Conservation (phyloP, 2,113 vertebrate genomes). For the Polypterus bichir region DNA sequence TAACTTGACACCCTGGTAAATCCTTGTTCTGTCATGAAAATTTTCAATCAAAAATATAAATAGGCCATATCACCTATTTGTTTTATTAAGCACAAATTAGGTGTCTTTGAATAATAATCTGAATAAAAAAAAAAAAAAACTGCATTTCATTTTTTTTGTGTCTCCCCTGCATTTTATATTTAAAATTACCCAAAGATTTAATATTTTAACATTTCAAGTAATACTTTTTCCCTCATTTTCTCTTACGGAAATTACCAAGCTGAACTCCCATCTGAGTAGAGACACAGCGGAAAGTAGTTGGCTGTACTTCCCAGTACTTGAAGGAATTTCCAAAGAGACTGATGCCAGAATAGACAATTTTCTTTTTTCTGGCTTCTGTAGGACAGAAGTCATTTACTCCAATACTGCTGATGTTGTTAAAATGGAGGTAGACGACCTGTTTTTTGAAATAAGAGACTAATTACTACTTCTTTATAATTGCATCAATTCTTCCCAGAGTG, state of each 20-base stretch:
- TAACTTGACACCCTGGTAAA: too few species aligned
- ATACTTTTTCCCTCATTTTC: constrained; percentile 22
- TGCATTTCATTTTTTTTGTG: neutral
- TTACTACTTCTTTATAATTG: too few species aligned
- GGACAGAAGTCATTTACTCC: constrained; percentile 92
- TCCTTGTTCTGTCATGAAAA: too few species aligned
- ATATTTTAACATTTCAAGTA: constrained; percentile 9
- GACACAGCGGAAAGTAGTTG: constrained; percentile 82
- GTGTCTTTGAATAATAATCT: too few species aligned
- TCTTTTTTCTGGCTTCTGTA: constrained; percentile 52
- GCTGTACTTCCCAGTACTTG: constrained; percentile 85
- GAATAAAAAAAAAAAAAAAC: neutral
- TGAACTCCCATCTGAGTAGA: constrained; percentile 72
- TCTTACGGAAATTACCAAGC: constrained; percentile 76
- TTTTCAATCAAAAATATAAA: too few species aligned
- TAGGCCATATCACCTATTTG: too few species aligned
- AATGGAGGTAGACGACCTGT: constrained; percentile 86
- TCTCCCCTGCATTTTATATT: neutral
- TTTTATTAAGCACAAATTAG: too few species aligned
- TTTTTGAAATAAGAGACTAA: too few species aligned
- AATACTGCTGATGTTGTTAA: constrained; percentile 75
- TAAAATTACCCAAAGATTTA: too few species aligned
- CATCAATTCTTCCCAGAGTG: too few species aligned
- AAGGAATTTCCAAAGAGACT: constrained; percentile 88
- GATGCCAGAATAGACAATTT: constrained; percentile 75